Evolutionary conservation across 2,888 invertebrate genomes (phyloP).

Genomic region (Subacronicta megacephala): DNA sequence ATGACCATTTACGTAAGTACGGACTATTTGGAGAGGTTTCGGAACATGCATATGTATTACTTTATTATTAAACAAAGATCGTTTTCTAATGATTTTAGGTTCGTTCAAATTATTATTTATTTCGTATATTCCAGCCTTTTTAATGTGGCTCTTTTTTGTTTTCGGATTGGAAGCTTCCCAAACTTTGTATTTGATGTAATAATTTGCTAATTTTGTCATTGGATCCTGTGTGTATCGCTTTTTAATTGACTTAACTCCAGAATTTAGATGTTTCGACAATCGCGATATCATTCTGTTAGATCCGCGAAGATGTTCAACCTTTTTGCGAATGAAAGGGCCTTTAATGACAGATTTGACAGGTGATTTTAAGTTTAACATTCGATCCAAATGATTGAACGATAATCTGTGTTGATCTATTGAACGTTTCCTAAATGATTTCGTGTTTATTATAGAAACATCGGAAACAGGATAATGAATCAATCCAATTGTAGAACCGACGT

Average conservation of each 20-base stretch:
- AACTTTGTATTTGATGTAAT: constrained; percentile 76
- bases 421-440: constrained; percentile 52
- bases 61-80: constrained; percentile 54
- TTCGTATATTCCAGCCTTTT: constrained; percentile 50
- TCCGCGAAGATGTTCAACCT: constrained; percentile 10
- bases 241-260: constrained; percentile 53
- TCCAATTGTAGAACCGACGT: background rate
- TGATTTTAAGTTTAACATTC: constrained; percentile 16
- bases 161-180: constrained; percentile 70
- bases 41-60: constrained; percentile 44
- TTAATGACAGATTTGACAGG: constrained; percentile 48
- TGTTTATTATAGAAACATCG: constrained; percentile 42
- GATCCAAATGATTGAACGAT: constrained; percentile 17
- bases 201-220: constrained; percentile 67
- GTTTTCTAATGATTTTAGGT: constrained; percentile 46
- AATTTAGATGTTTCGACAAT: background rate
- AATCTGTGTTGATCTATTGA: constrained; percentile 26
- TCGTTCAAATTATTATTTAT: constrained; percentile 62
- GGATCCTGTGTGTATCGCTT: constrained; percentile 69
- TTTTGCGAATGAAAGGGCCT: constrained; percentile 10
- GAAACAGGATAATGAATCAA: constrained; percentile 27
- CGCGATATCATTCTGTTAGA: background rate
- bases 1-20: constrained; percentile 45
- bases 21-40: constrained; percentile 56
- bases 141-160: constrained; percentile 27